phyloP scores from a whole-genome alignment of 2,888 invertebrate species.

The Julus scanicus region DNA sequence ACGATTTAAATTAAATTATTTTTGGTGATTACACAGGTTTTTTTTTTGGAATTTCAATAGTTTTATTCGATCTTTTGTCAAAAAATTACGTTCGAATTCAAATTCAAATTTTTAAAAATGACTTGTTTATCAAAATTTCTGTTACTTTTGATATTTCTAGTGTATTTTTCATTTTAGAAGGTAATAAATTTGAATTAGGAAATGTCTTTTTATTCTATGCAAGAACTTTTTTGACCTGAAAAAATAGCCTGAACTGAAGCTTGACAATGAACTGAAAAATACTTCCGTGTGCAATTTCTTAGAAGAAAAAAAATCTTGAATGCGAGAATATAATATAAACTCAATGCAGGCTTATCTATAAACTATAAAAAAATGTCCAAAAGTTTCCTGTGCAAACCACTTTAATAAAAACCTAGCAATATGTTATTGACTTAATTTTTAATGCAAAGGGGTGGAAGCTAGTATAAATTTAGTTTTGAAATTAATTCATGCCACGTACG shows the following conservation, averaged over 20 bases:
- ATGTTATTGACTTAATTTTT: not conserved
- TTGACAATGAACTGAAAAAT: slow-evolving; percentile 30
- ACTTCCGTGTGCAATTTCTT: slow-evolving; percentile 39
- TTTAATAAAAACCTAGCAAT: not conserved
- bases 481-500: slow-evolving; percentile 35
- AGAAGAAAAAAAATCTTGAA: not conserved
- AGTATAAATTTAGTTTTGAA: not conserved
- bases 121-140: not conserved
- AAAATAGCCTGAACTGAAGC: slow-evolving; percentile 5
- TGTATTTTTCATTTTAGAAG: not conserved
- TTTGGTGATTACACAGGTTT: too few relatives aligned
- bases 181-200: not conserved
- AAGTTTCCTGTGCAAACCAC: not conserved
- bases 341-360: not conserved
- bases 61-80: not conserved
- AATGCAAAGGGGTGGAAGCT: not conserved
- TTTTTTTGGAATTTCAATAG: not conserved
- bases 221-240: not conserved
- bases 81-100: not conserved
- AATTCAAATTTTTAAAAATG: not conserved
- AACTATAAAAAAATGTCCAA: not conserved
- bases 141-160: not conserved
- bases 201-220: not conserved
- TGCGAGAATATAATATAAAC: too few relatives aligned
- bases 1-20: too few relatives aligned